These are phyloP conservation scores for Protomyctophum bolini DNA, from an alignment of 2,113 vertebrate genomes.

Conservation along the genomic window DNA sequence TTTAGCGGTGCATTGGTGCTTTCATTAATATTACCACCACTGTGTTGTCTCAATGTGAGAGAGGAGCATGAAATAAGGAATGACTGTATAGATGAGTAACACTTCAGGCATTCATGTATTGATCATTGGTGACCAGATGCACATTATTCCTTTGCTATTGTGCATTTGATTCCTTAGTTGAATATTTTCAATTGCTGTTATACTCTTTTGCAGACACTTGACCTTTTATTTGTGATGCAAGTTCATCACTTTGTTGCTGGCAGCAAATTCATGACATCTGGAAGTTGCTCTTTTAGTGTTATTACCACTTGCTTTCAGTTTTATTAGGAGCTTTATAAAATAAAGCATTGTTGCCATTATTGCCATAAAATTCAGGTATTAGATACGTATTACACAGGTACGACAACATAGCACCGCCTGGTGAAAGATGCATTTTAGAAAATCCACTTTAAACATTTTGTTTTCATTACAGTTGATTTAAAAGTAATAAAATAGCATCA, in stretches of 20 bases:
- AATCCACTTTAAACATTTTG: slow-evolving; percentile 32
- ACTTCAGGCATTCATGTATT: not conserved
- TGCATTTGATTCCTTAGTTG: slow-evolving; percentile 16
- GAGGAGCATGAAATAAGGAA: not conserved
- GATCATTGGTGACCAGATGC: not conserved
- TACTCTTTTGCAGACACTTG: slow-evolving; percentile 65
- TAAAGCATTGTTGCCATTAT: slow-evolving; percentile 26
- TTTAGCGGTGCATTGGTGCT: slow-evolving; percentile 70
- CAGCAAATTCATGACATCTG: not conserved
- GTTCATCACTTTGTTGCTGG: slow-evolving; percentile 22
- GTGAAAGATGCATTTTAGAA: slow-evolving; percentile 23
- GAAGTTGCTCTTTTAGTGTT: slow-evolving; percentile 9
- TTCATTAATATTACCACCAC: slow-evolving; percentile 39
- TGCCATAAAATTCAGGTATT: slow-evolving; percentile 65
- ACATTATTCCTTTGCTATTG: not conserved
- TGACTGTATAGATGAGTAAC: not conserved
- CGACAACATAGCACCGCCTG: slow-evolving; percentile 36
- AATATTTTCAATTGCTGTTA: slow-evolving; percentile 61
- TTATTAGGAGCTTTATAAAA: slow-evolving; percentile 24
- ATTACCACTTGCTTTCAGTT: slow-evolving; percentile 38
- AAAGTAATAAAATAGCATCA: slow-evolving; percentile 11
- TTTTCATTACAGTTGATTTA: slow-evolving; percentile 25
- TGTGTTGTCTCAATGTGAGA: not conserved
- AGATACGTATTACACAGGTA: slow-evolving; percentile 56
- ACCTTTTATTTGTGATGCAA: slow-evolving; percentile 14